These are phyloP conservation scores for Drosophila ironensis DNA, from an alignment of 1,140 invertebrate species.

Conservation along the genomic window DNA sequence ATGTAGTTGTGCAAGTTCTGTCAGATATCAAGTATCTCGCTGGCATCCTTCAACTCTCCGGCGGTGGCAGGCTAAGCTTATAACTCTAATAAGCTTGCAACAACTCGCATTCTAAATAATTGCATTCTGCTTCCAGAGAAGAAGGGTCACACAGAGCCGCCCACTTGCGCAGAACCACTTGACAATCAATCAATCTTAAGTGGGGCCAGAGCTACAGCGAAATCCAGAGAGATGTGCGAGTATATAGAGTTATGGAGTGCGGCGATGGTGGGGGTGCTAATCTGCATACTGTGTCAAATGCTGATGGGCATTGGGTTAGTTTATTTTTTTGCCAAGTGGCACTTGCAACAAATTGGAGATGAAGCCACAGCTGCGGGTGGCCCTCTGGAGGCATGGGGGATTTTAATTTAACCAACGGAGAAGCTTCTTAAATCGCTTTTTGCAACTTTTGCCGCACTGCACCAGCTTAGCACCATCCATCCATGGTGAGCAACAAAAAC, in stretches of 20 bases:
- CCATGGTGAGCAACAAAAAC: constrained; percentile 20
- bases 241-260: too few relatives aligned
- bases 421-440: constrained; percentile 26
- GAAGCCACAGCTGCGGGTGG: constrained; percentile 53
- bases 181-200: constrained; percentile 77
- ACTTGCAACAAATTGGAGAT: constrained; percentile 70
- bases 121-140: constrained; percentile 25
- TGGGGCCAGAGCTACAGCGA: constrained; percentile 34
- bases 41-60: constrained; percentile 1
- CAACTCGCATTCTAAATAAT: constrained; percentile 45
- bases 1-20: neutral
- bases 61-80: constrained; percentile 25
- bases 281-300: constrained; percentile 76
- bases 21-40: constrained; percentile 12
- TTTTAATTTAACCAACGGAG: constrained; percentile 25
- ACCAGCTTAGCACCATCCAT: constrained; percentile 1
- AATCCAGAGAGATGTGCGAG: constrained; percentile 12
- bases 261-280: constrained; percentile 56
- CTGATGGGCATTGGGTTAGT: constrained; percentile 38
- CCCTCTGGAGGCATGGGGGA: constrained; percentile 12
- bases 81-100: constrained; percentile 42
- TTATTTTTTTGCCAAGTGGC: constrained; percentile 58
- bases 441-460: constrained; percentile 50
- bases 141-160: constrained; percentile 10
- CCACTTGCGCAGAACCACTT: constrained; percentile 31